A percentile compares a stretch with the other conserved stretches of the same genome.
Evolutionary conservation across 2,113 vertebrate genomes (phyloP).

Genomic region (Myiopsitta monachus): DNA sequence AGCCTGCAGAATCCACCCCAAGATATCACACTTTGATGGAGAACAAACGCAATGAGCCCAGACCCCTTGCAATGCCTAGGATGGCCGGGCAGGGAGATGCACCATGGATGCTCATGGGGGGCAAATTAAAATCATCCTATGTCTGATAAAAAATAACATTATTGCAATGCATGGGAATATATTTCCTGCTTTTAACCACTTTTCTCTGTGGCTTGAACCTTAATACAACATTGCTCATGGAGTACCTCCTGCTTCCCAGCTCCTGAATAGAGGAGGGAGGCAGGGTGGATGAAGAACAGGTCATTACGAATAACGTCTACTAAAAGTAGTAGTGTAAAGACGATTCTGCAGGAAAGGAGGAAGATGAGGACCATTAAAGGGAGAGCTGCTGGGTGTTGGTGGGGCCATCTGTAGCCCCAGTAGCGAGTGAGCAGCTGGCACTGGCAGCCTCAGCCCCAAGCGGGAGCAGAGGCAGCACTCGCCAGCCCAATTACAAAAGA

Average conservation of each 20-base stretch:
- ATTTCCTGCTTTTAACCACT: not conserved
- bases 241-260: not conserved
- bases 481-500: conserved; percentile 59
- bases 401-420: not conserved
- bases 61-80: not conserved
- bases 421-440: conserved; percentile 10
- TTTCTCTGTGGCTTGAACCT: not conserved
- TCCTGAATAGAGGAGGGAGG: not conserved
- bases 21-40: not conserved
- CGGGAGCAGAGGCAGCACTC: not conserved
- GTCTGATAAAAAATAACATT: not conserved
- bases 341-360: not conserved
- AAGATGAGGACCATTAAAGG: not conserved
- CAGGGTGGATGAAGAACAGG: not conserved
- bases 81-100: not conserved
- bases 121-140: not conserved
- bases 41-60: conserved; percentile 17
- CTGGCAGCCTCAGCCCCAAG: not conserved
- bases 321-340: not conserved
- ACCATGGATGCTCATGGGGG: not conserved
- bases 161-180: not conserved
- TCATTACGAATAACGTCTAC: not conserved
- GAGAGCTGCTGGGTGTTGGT: not conserved
- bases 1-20: conserved; percentile 44
- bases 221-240: not conserved